Conservation (phyloP, 2,797 vertebrate species). For the Girardinus metallicus region DNA sequence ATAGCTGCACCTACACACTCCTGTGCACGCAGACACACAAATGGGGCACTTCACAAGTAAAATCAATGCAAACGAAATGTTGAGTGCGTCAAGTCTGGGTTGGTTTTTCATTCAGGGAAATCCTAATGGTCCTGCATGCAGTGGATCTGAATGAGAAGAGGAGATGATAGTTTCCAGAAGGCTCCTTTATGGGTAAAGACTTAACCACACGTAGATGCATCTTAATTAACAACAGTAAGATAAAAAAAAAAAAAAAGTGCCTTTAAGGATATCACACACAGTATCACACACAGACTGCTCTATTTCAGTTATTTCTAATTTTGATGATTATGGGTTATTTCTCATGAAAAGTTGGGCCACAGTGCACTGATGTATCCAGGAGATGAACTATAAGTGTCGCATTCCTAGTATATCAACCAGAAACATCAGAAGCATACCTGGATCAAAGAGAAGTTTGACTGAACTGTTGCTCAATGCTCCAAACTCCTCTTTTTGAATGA, state of each 20-base stretch:
- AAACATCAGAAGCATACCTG: neutral
- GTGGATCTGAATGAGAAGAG: constrained; percentile 15
- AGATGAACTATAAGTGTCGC: neutral
- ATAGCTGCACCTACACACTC: constrained; percentile 25
- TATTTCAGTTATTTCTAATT: neutral
- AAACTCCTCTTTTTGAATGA: neutral
- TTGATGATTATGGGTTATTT: neutral
- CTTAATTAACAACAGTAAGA: neutral
- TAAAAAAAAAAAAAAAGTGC: no score
- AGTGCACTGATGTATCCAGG: neutral
- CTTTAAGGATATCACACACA: no score
- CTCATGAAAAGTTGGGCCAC: neutral
- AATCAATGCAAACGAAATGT: constrained; percentile 50
- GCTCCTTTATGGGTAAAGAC: neutral
- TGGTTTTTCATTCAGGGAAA: constrained; percentile 37
- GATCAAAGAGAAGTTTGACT: neutral
- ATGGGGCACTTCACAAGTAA: constrained; percentile 32
- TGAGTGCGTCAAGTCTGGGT: constrained; percentile 26
- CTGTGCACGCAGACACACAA: constrained; percentile 12
- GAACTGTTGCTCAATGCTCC: neutral
- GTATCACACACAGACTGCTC: neutral
- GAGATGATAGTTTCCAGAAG: constrained; percentile 6
- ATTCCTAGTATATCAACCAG: neutral
- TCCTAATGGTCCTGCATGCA: constrained; percentile 13
- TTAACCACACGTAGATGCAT: neutral